Evolutionary conservation across 1,140 invertebrate species (phyloP).

Genomic region (Bombus huntii): DNA sequence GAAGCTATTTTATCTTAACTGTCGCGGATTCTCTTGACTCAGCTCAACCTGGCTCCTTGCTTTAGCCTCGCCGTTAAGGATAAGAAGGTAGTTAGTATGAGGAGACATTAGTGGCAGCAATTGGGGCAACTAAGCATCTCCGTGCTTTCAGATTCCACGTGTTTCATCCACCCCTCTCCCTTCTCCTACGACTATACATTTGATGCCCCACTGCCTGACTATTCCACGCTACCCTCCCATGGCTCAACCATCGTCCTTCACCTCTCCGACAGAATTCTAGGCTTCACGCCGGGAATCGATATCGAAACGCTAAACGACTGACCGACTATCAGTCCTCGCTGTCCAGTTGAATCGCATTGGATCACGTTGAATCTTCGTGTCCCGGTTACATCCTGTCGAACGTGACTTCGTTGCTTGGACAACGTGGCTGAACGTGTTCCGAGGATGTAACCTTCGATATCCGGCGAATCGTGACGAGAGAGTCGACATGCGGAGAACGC

Average conservation of each 20-base stretch:
- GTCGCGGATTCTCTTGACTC: slow-evolving; percentile 69
- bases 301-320: neutral
- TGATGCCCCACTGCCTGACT: neutral
- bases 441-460: neutral
- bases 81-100: slow-evolving; percentile 76
- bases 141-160: neutral
- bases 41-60: slow-evolving; percentile 42
- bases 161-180: slow-evolving; percentile 36
- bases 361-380: slow-evolving; percentile 39
- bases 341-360: slow-evolving; percentile 19
- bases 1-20: slow-evolving; percentile 71
- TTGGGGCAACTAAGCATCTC: slow-evolving; percentile 64
- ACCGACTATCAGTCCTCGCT: slow-evolving; percentile 32
- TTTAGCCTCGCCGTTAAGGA: slow-evolving; percentile 55
- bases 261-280: neutral
- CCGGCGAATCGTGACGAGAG: neutral
- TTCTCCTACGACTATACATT: slow-evolving; percentile 7
- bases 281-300: neutral
- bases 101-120: slow-evolving; percentile 72
- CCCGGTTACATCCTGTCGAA: slow-evolving; percentile 52
- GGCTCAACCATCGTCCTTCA: no score
- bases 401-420: slow-evolving; percentile 42
- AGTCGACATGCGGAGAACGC: neutral
- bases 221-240: no score
- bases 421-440: neutral